Evolutionary conservation across 2,888 invertebrate genomes (phyloP), one percentile per base, ranked within the genome.

Genomic region (Petrolisthes manimaculis): DNA sequence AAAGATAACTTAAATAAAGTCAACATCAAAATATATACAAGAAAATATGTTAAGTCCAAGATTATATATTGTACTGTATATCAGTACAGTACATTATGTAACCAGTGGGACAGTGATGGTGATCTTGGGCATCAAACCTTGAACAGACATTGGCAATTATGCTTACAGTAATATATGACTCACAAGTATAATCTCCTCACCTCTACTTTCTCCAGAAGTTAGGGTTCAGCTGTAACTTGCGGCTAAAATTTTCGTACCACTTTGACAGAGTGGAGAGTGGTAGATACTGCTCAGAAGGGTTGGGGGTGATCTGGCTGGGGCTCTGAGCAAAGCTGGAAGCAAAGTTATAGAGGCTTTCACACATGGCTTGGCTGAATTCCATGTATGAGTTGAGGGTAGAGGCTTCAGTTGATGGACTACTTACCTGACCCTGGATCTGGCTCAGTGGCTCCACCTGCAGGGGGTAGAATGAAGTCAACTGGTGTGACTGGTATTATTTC

Each of bases 191-290:
- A 3, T 61, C 18, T 12, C 18, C 18, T 61, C 18, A 53, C 5
- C 14, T 83, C 92, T 91, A 93, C 84, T 92, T 92, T 91, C 92
- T 97, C 99, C 98, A 99, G 93, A 98, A 99, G 93, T 97, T 96
- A 0, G 98, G 98, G 94, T 98, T 98, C 91, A 96, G 96, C 91
- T 96, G 95, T 91, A 99, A 94, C 92, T 97, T 94, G 92, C 98
- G 94, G 92, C 97, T 96, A 92, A 99, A 99, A 93, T 96, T 98
- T 91, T 96, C 95, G 92, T 97, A 99, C 99, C 99, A 99, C 55
- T 95, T 96, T 93, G 98, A 97, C 69, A 99, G 94, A 0, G 96
- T 96, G 87, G 96, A 96, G 56, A 98, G 94, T 0, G 99, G 99
- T 84, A 99, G 96, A 93, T 96, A 97, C 9, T 95, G 96, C 91